phyloP scores from a whole-genome alignment of 2,113 vertebrate species.

The Sebastes fasciatus region DNA sequence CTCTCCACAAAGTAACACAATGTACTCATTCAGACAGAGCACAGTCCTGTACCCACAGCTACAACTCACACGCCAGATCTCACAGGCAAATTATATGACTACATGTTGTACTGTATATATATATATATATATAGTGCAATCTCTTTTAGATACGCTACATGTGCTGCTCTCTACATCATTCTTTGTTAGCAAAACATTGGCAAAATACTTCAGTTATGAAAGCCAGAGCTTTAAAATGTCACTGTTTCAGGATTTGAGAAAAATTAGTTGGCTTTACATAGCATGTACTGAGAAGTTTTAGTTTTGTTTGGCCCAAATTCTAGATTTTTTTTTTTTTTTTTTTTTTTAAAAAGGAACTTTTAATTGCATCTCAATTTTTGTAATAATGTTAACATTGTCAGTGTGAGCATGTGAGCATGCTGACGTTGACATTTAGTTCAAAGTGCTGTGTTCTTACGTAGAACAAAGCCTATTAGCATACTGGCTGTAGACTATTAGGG shows the following conservation, averaged over 20 bases:
- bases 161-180: neutral
- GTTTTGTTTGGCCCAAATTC: neutral
- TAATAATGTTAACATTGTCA: too few species aligned
- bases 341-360: neutral
- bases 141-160: neutral
- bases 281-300: neutral
- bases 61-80: constrained; percentile 8
- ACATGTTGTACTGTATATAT: neutral
- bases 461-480: too few species aligned
- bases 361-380: too few species aligned
- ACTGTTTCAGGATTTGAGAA: neutral
- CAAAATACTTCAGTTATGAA: neutral
- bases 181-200: neutral
- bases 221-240: neutral
- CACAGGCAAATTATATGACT: constrained; percentile 4
- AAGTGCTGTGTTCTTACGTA: too few species aligned
- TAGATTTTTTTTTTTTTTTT: neutral
- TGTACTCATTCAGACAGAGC: constrained; percentile 35
- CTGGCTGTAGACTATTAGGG: too few species aligned
- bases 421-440: too few species aligned
- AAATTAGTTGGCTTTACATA: neutral
- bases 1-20: constrained; percentile 38
- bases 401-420: too few species aligned
- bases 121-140: neutral
- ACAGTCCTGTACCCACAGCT: neutral